Conservation (phyloP, 2,888 invertebrate species). For the Plagodis pulveraria region DNA sequence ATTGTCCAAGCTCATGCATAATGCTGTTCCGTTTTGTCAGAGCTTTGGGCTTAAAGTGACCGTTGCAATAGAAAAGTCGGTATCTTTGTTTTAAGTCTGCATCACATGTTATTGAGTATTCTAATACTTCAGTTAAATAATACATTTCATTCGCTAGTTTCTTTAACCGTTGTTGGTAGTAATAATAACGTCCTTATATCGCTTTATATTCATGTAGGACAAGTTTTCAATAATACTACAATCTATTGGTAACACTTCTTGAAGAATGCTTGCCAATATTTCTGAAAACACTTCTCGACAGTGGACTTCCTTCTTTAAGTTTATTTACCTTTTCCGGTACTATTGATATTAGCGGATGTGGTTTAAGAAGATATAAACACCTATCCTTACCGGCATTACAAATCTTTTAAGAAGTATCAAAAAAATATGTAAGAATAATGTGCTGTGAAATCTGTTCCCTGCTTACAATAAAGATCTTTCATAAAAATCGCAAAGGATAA, state of each 20-base stretch:
- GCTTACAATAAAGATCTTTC: constrained; percentile 41
- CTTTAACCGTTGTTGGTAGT: constrained; percentile 39
- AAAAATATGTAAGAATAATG: constrained; percentile 40
- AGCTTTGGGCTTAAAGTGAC: constrained; percentile 57
- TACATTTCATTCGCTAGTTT: constrained; percentile 19
- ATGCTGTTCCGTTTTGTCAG: not conserved
- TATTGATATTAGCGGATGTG: constrained; percentile 29
- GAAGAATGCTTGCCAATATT: too few relatives aligned
- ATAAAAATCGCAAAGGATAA: constrained; percentile 29
- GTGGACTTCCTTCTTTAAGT: constrained; percentile 42
- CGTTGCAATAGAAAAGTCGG: constrained; percentile 48
- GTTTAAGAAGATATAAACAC: constrained; percentile 30
- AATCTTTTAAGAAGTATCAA: constrained; percentile 29
- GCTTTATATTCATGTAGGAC: constrained; percentile 1
- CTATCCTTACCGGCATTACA: constrained; percentile 32
- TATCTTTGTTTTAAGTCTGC: constrained; percentile 43
- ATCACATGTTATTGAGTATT: constrained; percentile 44
- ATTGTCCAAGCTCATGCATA: constrained; percentile 47
- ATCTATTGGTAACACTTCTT: too few relatives aligned
- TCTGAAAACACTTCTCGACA: constrained; percentile 35
- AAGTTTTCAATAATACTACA: too few relatives aligned
- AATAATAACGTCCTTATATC: not conserved
- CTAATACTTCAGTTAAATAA: not conserved
- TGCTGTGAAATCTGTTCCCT: constrained; percentile 47
- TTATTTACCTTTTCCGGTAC: constrained; percentile 33